phyloP scores from a whole-genome alignment of 1,140 invertebrate genomes.

The Drosophila insularis region DNA sequence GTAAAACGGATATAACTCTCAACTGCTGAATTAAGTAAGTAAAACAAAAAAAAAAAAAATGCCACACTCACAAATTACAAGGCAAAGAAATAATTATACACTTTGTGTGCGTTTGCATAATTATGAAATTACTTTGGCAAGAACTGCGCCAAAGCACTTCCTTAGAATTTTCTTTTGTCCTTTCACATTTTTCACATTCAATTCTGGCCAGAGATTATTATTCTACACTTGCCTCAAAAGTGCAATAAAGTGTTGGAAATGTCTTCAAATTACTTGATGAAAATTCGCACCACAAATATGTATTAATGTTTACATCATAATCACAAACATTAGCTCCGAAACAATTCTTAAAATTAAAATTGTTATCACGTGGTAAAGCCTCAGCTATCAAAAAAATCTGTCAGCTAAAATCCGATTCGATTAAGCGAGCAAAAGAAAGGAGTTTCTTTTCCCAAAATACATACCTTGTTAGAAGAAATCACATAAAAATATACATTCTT shows the following conservation, averaged over 20 bases:
- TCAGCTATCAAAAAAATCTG: too few relatives aligned
- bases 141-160: constrained; percentile 65
- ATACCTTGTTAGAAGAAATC: too few relatives aligned
- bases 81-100: constrained; percentile 64
- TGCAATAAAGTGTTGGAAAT: neutral
- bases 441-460: too few relatives aligned
- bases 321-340: too few relatives aligned
- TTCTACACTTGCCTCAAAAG: neutral
- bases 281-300: too few relatives aligned
- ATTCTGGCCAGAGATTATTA: neutral
- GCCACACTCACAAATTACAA: constrained; percentile 5
- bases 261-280: neutral
- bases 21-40: neutral
- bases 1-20: constrained; percentile 7
- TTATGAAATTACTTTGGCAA: constrained; percentile 78
- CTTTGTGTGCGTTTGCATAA: constrained; percentile 69
- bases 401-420: too few relatives aligned
- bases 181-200: constrained; percentile 3
- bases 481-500: too few relatives aligned
- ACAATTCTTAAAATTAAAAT: too few relatives aligned
- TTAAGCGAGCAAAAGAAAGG: too few relatives aligned
- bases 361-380: too few relatives aligned
- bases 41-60: neutral
- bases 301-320: too few relatives aligned
- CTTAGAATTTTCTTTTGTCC: constrained; percentile 50